Conservation (phyloP, 2,888 invertebrate genomes). For the Lasioglossum morio region DNA sequence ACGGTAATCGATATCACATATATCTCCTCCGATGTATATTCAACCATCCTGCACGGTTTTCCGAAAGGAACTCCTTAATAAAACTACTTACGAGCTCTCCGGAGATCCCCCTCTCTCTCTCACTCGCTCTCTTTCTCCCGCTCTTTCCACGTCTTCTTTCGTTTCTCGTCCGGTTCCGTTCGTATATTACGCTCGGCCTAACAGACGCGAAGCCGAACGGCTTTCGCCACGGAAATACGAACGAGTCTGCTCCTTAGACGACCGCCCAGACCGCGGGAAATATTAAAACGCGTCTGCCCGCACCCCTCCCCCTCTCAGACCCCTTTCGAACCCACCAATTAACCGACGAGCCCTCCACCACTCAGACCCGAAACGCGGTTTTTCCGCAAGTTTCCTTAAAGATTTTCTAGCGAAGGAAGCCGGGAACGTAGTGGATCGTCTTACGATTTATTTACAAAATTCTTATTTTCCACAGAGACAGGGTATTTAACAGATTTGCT, state of each 20-base stretch:
- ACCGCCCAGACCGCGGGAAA: conserved; percentile 36
- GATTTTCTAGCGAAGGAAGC: not conserved
- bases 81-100: conserved; percentile 72
- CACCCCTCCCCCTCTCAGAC: not conserved
- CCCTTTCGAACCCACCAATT: conserved; percentile 9
- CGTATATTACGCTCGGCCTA: conserved; percentile 66
- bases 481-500: no score
- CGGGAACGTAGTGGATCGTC: no score
- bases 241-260: conserved; percentile 45
- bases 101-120: conserved; percentile 33
- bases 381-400: not conserved
- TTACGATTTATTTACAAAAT: no score
- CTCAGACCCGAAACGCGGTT: not conserved
- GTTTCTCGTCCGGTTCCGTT: conserved; percentile 56
- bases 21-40: conserved; percentile 77
- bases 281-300: conserved; percentile 57
- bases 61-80: conserved; percentile 75
- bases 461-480: no score
- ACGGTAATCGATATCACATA: conserved; percentile 82
- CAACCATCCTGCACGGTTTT: conserved; percentile 72
- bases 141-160: conserved; percentile 38
- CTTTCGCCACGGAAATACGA: conserved; percentile 60
- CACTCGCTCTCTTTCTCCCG: conserved; percentile 41
- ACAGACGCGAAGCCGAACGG: conserved; percentile 52
- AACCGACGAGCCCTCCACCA: not conserved